These are phyloP conservation scores for Graptemys geographica DNA, from an alignment of 2,797 vertebrate genomes.

Conservation along the genomic window DNA sequence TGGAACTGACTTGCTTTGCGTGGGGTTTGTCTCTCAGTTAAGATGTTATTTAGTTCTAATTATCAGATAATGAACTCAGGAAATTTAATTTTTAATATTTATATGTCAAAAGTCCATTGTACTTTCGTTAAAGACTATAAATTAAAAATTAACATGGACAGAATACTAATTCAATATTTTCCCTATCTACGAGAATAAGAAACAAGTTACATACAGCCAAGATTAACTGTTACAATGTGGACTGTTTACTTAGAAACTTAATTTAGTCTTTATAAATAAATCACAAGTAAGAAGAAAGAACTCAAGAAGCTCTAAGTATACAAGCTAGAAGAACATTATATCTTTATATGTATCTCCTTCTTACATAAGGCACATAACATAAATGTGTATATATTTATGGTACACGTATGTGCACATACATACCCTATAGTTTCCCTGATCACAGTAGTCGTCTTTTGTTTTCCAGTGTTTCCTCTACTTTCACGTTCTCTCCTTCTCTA, in stretches of 20 bases:
- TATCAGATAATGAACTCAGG: constrained; percentile 91
- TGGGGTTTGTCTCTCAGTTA: constrained; percentile 87
- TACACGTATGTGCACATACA: background rate
- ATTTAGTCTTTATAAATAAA: constrained; percentile 60
- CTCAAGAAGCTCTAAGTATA: background rate
- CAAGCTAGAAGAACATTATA: background rate
- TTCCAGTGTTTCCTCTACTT: background rate
- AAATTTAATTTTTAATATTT: constrained; percentile 91
- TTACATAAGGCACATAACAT: background rate
- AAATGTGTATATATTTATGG: background rate
- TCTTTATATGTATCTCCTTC: background rate
- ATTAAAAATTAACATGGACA: constrained; percentile 82
- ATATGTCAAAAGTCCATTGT: constrained; percentile 87
- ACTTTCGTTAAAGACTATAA: constrained; percentile 81
- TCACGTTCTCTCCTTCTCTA: background rate
- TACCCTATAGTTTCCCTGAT: background rate
- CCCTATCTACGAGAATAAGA: constrained; percentile 48
- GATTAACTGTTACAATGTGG: constrained; percentile 57
- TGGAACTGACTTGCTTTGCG: constrained; percentile 89
- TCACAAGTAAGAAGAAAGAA: constrained; percentile 67
- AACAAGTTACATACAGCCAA: constrained; percentile 60
- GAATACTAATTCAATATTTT: constrained; percentile 62
- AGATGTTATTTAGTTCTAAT: constrained; percentile 93
- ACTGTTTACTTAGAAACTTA: constrained; percentile 75
- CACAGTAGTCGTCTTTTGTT: background rate